phyloP scores from a whole-genome alignment of 2,113 vertebrate species.

The Pterocles gutturalis region DNA sequence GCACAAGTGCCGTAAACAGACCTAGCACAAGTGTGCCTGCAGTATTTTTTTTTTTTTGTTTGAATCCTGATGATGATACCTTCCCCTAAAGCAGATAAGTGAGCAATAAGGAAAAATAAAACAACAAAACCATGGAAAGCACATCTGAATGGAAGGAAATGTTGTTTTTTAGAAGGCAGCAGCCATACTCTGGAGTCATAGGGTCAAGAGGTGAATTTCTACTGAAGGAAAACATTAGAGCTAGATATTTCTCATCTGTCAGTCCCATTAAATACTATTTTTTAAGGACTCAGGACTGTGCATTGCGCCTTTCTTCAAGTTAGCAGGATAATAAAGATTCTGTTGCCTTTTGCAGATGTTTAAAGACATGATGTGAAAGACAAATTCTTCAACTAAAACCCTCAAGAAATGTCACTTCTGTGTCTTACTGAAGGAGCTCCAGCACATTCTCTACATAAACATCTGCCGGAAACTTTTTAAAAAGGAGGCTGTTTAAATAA shows the following conservation, averaged over 20 bases:
- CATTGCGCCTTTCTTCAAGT: slow-evolving; percentile 61
- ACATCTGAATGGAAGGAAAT: slow-evolving; percentile 61
- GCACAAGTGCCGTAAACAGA: slow-evolving; percentile 12
- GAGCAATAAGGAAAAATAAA: background rate
- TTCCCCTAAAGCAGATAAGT: slow-evolving; percentile 30
- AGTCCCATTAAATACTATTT: slow-evolving; percentile 70
- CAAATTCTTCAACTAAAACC: slow-evolving; percentile 77
- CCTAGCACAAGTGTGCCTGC: background rate
- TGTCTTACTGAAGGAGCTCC: slow-evolving; percentile 74
- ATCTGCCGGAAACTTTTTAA: slow-evolving; percentile 74
- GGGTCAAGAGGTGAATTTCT: slow-evolving; percentile 72
- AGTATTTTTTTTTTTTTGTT: background rate
- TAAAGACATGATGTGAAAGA: slow-evolving; percentile 79
- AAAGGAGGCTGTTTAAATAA: slow-evolving; percentile 73
- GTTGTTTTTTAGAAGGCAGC: slow-evolving; percentile 39
- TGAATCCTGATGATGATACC: background rate
- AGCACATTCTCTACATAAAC: slow-evolving; percentile 70
- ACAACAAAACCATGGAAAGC: slow-evolving; percentile 3
- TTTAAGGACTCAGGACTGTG: slow-evolving; percentile 48
- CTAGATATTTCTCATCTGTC: slow-evolving; percentile 61
- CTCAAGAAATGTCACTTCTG: slow-evolving; percentile 81
- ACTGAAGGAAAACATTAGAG: slow-evolving; percentile 65
- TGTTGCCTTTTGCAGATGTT: slow-evolving; percentile 79
- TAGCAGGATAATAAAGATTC: slow-evolving; percentile 76
- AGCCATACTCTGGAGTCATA: slow-evolving; percentile 36